phyloP scores from a whole-genome alignment of 2,797 vertebrate genomes.

The Dendrocincla fuliginosa region DNA sequence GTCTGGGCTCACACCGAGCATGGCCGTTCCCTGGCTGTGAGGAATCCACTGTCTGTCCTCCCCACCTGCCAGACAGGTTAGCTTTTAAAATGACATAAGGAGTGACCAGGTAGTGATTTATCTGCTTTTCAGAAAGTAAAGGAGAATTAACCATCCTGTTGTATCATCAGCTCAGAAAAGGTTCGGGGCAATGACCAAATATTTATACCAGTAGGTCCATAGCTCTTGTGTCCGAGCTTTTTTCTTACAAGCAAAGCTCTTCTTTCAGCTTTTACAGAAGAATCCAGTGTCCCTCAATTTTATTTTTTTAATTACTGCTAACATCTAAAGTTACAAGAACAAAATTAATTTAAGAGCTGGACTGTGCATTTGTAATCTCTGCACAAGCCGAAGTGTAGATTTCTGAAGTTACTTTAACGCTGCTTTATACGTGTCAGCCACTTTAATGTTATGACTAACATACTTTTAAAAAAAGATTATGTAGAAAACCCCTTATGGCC shows the following conservation, averaged over 20 bases:
- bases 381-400: neutral
- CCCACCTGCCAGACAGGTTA: no score
- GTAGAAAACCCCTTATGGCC: neutral
- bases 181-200: neutral
- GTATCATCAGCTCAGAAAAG: no score
- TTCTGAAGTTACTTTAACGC: neutral
- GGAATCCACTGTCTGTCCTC: no score
- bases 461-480: neutral
- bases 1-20: no score
- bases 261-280: neutral
- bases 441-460: neutral
- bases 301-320: neutral
- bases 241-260: neutral
- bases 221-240: accelerated
- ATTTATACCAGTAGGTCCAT: neutral
- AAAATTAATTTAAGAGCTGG: neutral
- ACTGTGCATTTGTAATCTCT: neutral
- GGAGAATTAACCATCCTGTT: no score
- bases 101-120: no score
- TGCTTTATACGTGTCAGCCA: neutral
- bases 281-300: neutral
- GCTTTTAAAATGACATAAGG: no score
- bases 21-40: no score
- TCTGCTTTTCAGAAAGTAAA: no score
- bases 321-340: neutral